A percentile compares a stretch with the other conserved stretches of the same genome.
phyloP scores from a whole-genome alignment of 2,888 invertebrate species.

The Seladonia tumulorum region DNA sequence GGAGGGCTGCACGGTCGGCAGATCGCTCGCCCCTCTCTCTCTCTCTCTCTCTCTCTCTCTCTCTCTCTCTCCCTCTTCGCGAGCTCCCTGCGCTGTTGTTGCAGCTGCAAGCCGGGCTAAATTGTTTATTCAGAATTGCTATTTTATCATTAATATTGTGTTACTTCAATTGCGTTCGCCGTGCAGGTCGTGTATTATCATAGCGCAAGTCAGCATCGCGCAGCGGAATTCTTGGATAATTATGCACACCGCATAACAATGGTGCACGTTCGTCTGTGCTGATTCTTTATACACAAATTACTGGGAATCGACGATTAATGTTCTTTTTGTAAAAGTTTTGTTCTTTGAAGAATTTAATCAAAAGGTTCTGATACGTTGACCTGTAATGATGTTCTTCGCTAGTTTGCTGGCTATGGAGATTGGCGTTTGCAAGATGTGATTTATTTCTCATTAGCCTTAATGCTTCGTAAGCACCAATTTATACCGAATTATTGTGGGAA shows the following conservation, averaged over 20 bases:
- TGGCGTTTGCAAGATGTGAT: neutral
- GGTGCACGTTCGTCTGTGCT: neutral
- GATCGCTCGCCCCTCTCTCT: conserved; percentile 68
- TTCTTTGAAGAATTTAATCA: neutral
- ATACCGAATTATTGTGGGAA: neutral
- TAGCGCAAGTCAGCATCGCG: conserved; percentile 1
- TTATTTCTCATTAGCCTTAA: conserved; percentile 4
- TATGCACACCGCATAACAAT: neutral
- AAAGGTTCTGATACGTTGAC: neutral
- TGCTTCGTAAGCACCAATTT: neutral
- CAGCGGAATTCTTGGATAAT: conserved; percentile 4
- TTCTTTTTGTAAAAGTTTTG: neutral
- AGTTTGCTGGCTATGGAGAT: neutral
- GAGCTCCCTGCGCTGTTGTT: conserved; percentile 47
- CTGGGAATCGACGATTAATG: neutral
- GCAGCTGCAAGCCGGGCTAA: conserved; percentile 37
- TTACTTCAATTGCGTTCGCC: conserved; percentile 7
- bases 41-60: neutral
- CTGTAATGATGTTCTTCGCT: neutral
- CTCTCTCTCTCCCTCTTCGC: conserved; percentile 31
- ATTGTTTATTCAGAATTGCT: conserved; percentile 1
- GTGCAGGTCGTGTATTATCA: conserved; percentile 4
- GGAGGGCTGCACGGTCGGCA: conserved; percentile 73
- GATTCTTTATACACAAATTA: neutral
- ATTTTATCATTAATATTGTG: conserved; percentile 12